phyloP scores from a whole-genome alignment of 2,888 invertebrate genomes.

The Cyrtodaria siliqua region DNA sequence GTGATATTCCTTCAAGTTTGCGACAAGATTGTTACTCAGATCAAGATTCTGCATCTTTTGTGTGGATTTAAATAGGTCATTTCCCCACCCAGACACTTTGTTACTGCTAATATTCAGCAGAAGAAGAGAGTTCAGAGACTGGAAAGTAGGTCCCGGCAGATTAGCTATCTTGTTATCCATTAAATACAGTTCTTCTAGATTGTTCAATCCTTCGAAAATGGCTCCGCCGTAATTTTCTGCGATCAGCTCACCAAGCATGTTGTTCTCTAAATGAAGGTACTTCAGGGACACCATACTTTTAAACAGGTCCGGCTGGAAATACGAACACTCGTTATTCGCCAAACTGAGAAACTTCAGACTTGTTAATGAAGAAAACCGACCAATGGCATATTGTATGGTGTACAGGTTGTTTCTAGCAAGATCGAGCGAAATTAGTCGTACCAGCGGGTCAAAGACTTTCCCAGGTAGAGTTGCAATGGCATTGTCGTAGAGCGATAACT shows the following conservation, averaged over 20 bases:
- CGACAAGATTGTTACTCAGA: slow-evolving; percentile 81
- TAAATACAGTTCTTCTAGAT: slow-evolving; percentile 75
- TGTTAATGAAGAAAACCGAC: slow-evolving; percentile 56
- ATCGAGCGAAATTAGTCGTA: slow-evolving; percentile 92
- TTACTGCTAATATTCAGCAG: slow-evolving; percentile 90
- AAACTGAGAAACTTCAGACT: slow-evolving; percentile 69
- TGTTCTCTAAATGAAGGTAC: slow-evolving; percentile 69
- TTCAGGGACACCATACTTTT: slow-evolving; percentile 55
- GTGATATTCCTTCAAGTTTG: slow-evolving; percentile 80
- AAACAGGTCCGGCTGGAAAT: slow-evolving; percentile 64
- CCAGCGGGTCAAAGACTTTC: slow-evolving; percentile 79
- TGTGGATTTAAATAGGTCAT: slow-evolving; percentile 57
- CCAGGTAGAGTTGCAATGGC: slow-evolving; percentile 85
- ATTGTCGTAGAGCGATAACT: slow-evolving; percentile 90
- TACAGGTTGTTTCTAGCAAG: slow-evolving; percentile 86
- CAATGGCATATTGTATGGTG: slow-evolving; percentile 58
- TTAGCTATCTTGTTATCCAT: slow-evolving; percentile 79
- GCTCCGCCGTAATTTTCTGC: slow-evolving; percentile 55
- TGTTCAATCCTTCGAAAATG: slow-evolving; percentile 62
- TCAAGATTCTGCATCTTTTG: slow-evolving; percentile 66
- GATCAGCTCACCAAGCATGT: slow-evolving; percentile 68
- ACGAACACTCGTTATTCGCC: slow-evolving; percentile 66
- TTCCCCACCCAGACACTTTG: slow-evolving; percentile 73
- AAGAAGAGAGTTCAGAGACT: slow-evolving; percentile 91
- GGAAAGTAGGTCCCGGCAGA: slow-evolving; percentile 82